These are phyloP conservation scores for Orthonyx spaldingii DNA, from an alignment of 2,113 vertebrate genomes.

Conservation along the genomic window DNA sequence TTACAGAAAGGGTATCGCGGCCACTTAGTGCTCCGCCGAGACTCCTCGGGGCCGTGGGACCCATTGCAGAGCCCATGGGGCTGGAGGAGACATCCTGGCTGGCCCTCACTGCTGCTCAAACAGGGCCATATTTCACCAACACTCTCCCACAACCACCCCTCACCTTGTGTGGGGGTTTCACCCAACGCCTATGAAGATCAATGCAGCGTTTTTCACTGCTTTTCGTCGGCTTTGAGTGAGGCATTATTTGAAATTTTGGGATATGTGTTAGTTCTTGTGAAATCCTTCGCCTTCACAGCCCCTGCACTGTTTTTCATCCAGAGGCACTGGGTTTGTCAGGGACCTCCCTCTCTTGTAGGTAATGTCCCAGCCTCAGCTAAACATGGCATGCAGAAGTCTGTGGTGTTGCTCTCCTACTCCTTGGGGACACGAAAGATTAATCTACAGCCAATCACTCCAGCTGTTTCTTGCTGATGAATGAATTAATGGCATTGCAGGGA, in stretches of 20 bases:
- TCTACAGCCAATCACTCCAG: neutral
- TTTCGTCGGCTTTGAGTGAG: accelerated
- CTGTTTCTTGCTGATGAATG: neutral
- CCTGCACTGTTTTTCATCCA: neutral
- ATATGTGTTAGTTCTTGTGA: neutral
- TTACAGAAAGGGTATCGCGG: neutral
- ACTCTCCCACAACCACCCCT: neutral
- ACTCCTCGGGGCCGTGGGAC: accelerated
- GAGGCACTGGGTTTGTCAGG: neutral
- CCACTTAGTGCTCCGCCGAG: neutral
- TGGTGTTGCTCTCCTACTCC: neutral
- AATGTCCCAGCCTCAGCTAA: neutral
- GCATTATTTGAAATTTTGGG: neutral
- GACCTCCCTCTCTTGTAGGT: neutral
- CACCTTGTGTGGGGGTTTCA: neutral
- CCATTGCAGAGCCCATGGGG: neutral
- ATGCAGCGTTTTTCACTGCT: neutral
- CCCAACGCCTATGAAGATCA: accelerated
- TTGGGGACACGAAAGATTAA: neutral
- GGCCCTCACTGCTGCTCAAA: neutral
- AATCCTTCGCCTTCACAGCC: neutral
- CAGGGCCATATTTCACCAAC: neutral
- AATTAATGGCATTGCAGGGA: neutral
- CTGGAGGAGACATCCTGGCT: neutral
- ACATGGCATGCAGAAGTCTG: neutral